A percentile compares a stretch with the other conserved stretches of the same genome.
Conservation (phyloP, 30 jellyfish, hydroid and myxozoan species). For the Cassiopea xamachana region DNA sequence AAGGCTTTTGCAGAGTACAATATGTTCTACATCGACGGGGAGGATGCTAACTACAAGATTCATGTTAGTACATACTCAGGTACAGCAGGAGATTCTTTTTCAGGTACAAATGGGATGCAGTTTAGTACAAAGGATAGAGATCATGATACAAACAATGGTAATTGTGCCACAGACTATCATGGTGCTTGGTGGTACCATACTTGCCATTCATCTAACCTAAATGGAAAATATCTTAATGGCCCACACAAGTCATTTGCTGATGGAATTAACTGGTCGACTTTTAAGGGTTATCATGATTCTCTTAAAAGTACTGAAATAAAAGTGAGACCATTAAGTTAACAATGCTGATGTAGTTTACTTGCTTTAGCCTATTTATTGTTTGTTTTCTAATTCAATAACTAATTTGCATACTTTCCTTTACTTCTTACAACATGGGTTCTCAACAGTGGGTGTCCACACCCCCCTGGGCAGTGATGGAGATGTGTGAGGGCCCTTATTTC, state of each 20-base stretch:
- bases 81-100: conserved; percentile 48
- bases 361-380: too few relatives aligned
- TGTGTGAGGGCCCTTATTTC: too few relatives aligned
- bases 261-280: conserved; percentile 26
- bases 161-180: conserved; percentile 8
- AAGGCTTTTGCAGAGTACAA: conserved; percentile 13
- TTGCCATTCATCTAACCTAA: conserved; percentile 49
- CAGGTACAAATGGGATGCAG: conserved; percentile 10
- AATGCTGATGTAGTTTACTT: too few relatives aligned
- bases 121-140: conserved; percentile 47
- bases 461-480: too few relatives aligned
- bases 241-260: conserved; percentile 35
- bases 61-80: conserved; percentile 36
- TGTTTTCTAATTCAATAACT: too few relatives aligned
- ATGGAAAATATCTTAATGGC: conserved; percentile 52
- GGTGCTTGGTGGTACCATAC: conserved; percentile 61
- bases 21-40: conserved; percentile 27
- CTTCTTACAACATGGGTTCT: too few relatives aligned
- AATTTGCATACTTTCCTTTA: too few relatives aligned
- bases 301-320: conserved; percentile 36
- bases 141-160: conserved; percentile 4
- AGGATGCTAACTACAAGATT: neutral
- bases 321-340: conserved; percentile 13
- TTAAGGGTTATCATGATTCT: conserved; percentile 38
- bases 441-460: too few relatives aligned